Percentiles rank a stretch among this genome's conserved stretches.
Conservation (phyloP, 2,888 invertebrate genomes). For the Himalopsyche tibetana region DNA sequence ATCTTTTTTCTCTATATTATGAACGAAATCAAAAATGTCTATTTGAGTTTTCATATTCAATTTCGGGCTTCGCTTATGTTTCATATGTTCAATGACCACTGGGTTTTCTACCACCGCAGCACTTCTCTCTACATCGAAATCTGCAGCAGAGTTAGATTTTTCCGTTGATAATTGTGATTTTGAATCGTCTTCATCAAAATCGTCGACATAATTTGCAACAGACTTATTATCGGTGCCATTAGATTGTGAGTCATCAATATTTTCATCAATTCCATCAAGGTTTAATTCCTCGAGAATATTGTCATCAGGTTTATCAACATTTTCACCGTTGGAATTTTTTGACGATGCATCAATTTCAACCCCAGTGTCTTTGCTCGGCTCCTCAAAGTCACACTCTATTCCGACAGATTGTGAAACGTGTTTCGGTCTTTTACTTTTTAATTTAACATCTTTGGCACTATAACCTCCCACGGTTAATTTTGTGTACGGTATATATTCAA, state of each 20-base stretch:
- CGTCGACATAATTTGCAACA: constrained; percentile 70
- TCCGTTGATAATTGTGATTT: constrained; percentile 53
- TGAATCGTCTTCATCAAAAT: constrained; percentile 74
- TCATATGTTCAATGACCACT: constrained; percentile 68
- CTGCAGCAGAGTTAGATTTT: constrained; percentile 28
- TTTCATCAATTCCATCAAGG: constrained; percentile 45
- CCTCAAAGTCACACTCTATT: not conserved
- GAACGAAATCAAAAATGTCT: constrained; percentile 74
- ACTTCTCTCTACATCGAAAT: constrained; percentile 5
- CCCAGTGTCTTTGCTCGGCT: not conserved
- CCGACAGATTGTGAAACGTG: not conserved
- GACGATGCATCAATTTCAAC: constrained; percentile 68
- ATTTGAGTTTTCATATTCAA: constrained; percentile 73
- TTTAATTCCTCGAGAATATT: not conserved
- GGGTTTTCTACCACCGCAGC: constrained; percentile 66
- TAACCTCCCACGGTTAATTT: constrained; percentile 75
- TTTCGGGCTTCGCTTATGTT: constrained; percentile 68
- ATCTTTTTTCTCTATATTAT: constrained; percentile 73
- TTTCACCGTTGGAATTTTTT: constrained; percentile 69
- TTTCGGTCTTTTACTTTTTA: constrained; percentile 29
- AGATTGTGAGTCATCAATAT: constrained; percentile 66
- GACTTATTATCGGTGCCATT: constrained; percentile 69
- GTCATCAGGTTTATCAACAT: constrained; percentile 68
- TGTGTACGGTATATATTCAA: constrained; percentile 75
- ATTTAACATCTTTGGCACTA: constrained; percentile 71